Evolutionary conservation across 2,113 vertebrate species (phyloP).

Genomic region (Hepsetus odoe): DNA sequence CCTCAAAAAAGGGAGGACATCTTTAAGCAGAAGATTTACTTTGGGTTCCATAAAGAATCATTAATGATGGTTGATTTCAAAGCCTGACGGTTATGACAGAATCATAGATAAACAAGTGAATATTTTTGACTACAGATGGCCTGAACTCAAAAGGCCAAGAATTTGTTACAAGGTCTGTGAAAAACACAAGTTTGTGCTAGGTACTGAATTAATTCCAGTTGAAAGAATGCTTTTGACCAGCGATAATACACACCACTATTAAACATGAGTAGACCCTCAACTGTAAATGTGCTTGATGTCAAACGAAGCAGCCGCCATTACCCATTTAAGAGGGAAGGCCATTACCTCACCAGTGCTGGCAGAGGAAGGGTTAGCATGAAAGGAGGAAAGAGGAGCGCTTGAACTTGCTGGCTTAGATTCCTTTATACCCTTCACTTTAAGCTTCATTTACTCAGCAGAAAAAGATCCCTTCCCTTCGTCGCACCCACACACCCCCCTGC

Average conservation of each 20-base stretch:
- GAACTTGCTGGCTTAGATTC: constrained; percentile 64
- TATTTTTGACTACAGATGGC: background rate
- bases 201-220: constrained; percentile 1
- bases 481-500: constrained; percentile 50
- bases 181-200: background rate
- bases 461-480: constrained; percentile 64
- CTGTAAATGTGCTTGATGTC: constrained; percentile 36
- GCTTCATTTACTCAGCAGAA: constrained; percentile 80
- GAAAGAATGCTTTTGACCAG: constrained; percentile 1
- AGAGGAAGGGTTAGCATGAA: constrained; percentile 71
- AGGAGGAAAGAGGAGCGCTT: constrained; percentile 61
- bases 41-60: background rate
- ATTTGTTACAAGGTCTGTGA: background rate
- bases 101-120: background rate
- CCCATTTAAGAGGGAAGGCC: constrained; percentile 48
- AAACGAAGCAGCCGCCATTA: constrained; percentile 31
- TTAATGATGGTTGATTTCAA: background rate
- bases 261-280: constrained; percentile 31
- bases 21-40: background rate
- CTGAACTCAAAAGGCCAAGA: background rate
- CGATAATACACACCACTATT: constrained; percentile 13
- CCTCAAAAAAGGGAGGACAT: background rate
- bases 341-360: constrained; percentile 69
- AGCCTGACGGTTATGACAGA: background rate
- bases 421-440: constrained; percentile 72